Evolutionary conservation across 2,113 vertebrate species (phyloP).

Genomic region (Anarhynchus alexandrinus): DNA sequence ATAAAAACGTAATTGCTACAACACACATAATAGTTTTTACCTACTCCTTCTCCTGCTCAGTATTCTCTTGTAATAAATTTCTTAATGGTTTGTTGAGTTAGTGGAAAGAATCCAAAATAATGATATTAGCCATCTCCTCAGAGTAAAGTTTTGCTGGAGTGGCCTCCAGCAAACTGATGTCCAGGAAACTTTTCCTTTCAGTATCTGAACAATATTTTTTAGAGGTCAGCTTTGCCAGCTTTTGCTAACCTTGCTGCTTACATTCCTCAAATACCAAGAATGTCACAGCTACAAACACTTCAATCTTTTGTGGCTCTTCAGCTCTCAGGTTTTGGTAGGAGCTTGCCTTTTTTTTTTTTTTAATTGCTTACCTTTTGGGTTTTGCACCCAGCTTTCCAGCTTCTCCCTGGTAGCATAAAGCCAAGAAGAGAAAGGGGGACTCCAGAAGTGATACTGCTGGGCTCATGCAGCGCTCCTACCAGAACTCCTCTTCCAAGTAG

Average conservation of each 20-base stretch:
- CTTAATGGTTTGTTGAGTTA: background rate
- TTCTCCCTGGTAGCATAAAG: background rate
- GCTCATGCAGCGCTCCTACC: accelerated
- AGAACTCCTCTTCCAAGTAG: background rate
- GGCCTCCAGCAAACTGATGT: background rate
- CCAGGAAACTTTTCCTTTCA: background rate
- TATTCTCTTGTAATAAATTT: background rate
- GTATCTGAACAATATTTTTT: background rate
- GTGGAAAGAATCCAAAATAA: background rate
- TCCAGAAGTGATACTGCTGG: background rate
- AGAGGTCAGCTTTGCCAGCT: background rate
- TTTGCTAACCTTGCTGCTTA: background rate
- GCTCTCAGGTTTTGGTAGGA: background rate
- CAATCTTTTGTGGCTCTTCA: background rate
- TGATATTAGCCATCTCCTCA: background rate
- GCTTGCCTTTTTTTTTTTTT: too few species aligned
- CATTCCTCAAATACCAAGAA: background rate
- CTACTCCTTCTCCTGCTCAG: background rate
- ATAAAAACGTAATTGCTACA: background rate
- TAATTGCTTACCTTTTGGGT: background rate
- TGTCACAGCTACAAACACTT: background rate
- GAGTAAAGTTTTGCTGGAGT: background rate
- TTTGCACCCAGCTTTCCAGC: background rate
- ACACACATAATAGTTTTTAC: background rate
- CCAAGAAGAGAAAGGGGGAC: background rate